phyloP scores from a whole-genome alignment of 2,888 invertebrate genomes.

The Zootermopsis nevadensis region DNA sequence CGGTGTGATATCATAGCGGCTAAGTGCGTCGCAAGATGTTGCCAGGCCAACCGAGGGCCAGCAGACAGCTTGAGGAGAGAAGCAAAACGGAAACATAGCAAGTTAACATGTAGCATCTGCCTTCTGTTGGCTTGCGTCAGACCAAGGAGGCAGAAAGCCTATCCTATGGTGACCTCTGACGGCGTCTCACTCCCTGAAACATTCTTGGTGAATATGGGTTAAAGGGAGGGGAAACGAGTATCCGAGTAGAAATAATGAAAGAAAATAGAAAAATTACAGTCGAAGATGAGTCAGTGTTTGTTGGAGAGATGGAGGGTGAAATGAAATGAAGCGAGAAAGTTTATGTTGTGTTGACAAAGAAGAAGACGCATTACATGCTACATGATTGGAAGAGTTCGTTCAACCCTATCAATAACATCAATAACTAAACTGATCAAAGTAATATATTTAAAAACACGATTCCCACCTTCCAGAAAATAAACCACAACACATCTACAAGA shows the following conservation, averaged over 20 bases:
- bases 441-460: too few species aligned
- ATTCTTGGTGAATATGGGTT: constrained; percentile 33
- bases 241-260: constrained; percentile 43
- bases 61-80: constrained; percentile 16
- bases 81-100: background rate
- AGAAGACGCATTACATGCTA: background rate
- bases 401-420: too few species aligned
- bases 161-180: constrained; percentile 3
- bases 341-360: background rate
- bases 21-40: constrained; percentile 51
- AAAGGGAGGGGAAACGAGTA: constrained; percentile 19
- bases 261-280: constrained; percentile 27
- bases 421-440: too few species aligned
- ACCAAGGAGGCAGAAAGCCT: constrained; percentile 3
- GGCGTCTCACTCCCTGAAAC: constrained; percentile 28
- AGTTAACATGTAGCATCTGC: constrained; percentile 43
- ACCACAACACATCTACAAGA: too few species aligned
- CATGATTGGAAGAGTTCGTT: too few species aligned
- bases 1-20: constrained; percentile 46
- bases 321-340: background rate
- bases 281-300: background rate
- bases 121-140: constrained; percentile 29
- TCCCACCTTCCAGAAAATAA: too few species aligned
- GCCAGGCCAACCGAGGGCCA: constrained; percentile 12
- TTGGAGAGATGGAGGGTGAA: background rate